Evolutionary conservation across 2,797 vertebrate genomes (phyloP).

Genomic region (Neosilurus hyrtlii): DNA sequence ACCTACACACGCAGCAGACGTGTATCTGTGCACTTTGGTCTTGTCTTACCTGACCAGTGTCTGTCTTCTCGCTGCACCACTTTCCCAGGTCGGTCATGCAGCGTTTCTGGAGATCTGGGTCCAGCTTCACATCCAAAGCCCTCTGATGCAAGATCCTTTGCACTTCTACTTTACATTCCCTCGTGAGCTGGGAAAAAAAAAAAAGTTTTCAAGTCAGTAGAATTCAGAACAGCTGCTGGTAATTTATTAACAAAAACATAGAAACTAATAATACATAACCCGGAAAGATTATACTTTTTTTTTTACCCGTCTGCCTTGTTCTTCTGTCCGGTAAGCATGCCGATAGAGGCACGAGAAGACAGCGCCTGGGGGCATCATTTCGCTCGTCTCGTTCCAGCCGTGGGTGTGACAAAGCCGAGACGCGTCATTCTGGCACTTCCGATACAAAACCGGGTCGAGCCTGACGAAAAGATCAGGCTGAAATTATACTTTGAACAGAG

Average conservation of each 20-base stretch:
- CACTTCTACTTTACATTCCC: slow-evolving; percentile 94
- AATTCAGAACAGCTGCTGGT: neutral
- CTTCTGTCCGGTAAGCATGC: slow-evolving; percentile 85
- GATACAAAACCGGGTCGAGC: slow-evolving; percentile 82
- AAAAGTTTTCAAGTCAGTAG: neutral
- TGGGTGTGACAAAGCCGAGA: slow-evolving; percentile 84
- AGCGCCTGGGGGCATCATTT: slow-evolving; percentile 81
- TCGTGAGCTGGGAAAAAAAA: slow-evolving; percentile 76
- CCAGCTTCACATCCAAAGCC: slow-evolving; percentile 93
- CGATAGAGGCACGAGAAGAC: slow-evolving; percentile 86
- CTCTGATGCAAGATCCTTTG: slow-evolving; percentile 95
- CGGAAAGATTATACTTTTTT: too few relatives aligned
- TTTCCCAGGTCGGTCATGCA: slow-evolving; percentile 95
- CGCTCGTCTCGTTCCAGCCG: slow-evolving; percentile 85
- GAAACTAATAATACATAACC: neutral
- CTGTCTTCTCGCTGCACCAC: slow-evolving; percentile 96
- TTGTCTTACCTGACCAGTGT: slow-evolving; percentile 82
- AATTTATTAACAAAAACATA: too few relatives aligned
- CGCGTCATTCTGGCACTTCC: slow-evolving; percentile 86
- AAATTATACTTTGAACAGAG: neutral
- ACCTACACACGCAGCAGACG: too few relatives aligned
- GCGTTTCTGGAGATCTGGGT: slow-evolving; percentile 89
- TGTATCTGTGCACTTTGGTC: neutral
- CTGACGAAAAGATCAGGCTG: slow-evolving; percentile 56
- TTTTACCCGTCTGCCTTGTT: slow-evolving; percentile 83